Percentiles rank a stretch among this genome's conserved stretches.
Conservation (phyloP, 2,113 vertebrate genomes). For the Octodon degus region DNA sequence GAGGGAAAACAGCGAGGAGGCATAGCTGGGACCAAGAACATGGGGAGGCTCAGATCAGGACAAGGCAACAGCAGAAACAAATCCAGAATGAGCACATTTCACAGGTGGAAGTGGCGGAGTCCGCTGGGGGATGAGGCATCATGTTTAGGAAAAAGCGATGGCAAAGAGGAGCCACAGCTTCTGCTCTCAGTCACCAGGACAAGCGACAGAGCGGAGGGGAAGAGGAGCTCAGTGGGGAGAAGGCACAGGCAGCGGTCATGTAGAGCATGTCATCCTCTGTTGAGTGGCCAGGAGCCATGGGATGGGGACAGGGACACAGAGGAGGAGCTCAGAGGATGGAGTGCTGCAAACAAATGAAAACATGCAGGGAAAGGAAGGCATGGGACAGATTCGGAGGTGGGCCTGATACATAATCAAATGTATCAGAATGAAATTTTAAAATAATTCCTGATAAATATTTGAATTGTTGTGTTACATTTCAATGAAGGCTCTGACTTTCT, state of each 20-base stretch:
- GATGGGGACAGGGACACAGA: not conserved
- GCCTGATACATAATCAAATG: not conserved
- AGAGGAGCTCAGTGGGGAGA: not conserved
- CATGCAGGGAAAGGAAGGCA: not conserved
- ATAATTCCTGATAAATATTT: too few species aligned
- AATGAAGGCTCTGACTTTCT: not conserved
- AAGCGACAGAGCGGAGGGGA: not conserved
- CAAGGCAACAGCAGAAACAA: not conserved
- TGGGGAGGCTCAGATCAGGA: not conserved
- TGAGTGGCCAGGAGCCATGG: not conserved
- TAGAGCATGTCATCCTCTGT: not conserved
- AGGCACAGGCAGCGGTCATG: not conserved
- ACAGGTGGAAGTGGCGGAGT: not conserved
- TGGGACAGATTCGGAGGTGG: not conserved
- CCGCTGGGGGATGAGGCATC: not conserved
- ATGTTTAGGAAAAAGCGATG: not conserved
- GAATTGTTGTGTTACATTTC: too few species aligned
- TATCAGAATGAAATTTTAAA: not conserved
- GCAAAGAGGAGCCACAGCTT: not conserved
- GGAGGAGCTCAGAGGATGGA: not conserved
- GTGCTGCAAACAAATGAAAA: not conserved
- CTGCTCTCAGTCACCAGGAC: not conserved
- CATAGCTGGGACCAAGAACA: not conserved
- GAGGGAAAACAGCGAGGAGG: not conserved
- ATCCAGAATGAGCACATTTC: not conserved